Conservation (phyloP, 2,797 vertebrate genomes). For the Halcyon leucocephala region DNA sequence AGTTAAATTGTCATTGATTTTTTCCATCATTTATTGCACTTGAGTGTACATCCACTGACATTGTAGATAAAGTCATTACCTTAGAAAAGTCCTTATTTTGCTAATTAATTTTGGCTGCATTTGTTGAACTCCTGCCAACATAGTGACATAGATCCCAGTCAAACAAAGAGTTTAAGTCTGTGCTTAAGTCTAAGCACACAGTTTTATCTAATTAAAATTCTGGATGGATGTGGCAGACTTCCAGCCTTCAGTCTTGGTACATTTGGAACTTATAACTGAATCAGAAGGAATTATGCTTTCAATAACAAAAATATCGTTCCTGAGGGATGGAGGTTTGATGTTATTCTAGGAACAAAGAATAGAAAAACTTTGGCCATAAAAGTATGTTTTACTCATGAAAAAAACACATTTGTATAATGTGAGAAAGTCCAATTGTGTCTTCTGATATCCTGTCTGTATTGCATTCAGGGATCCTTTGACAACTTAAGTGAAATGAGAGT, state of each 20-base stretch:
- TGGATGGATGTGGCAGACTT: background rate
- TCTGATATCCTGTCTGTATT: background rate
- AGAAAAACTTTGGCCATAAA: background rate
- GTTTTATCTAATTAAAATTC: conserved; percentile 16
- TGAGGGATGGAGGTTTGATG: background rate
- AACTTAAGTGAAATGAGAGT: background rate
- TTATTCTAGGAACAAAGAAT: background rate
- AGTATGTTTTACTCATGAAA: background rate
- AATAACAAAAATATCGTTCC: background rate
- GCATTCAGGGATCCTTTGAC: background rate
- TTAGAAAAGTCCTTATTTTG: background rate
- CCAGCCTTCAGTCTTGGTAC: background rate
- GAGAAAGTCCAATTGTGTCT: background rate
- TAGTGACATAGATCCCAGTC: background rate
- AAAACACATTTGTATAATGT: background rate
- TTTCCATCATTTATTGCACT: background rate
- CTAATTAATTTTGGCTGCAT: background rate
- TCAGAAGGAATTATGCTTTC: conserved; percentile 18
- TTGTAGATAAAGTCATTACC: background rate
- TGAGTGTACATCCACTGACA: background rate
- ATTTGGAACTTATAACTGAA: background rate
- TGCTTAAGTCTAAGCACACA: background rate
- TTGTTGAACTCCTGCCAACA: background rate
- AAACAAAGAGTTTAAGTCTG: background rate
- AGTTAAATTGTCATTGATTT: background rate